These are phyloP conservation scores for Brachirus orientalis DNA, from an alignment of 2,113 vertebrate genomes.

Conservation along the genomic window DNA sequence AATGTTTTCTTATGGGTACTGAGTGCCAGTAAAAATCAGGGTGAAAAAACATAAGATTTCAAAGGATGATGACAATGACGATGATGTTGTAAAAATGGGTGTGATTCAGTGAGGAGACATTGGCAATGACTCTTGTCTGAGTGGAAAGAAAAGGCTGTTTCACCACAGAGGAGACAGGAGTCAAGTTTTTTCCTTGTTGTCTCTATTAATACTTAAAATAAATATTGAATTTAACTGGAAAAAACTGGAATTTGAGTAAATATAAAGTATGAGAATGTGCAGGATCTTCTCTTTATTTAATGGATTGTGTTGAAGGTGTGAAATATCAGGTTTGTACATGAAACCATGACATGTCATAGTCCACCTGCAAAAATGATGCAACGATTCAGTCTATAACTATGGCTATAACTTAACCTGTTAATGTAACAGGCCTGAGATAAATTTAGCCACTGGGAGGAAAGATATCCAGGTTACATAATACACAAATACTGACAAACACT, in stretches of 20 bases:
- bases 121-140: conserved; percentile 17
- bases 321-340: background rate
- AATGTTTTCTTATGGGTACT: background rate
- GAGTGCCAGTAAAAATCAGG: no score
- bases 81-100: conserved; percentile 15
- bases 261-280: conserved; percentile 2
- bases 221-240: conserved; percentile 42
- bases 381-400: no score
- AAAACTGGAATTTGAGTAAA: conserved; percentile 22
- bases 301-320: background rate
- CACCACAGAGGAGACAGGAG: conserved; percentile 37
- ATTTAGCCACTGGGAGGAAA: no score
- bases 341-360: no score
- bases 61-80: background rate
- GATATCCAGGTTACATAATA: no score
- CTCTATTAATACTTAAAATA: conserved; percentile 40
- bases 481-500: no score
- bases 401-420: no score
- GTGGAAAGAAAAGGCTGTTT: conserved; percentile 47
- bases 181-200: conserved; percentile 39
- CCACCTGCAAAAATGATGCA: no score
- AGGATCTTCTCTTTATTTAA: background rate
- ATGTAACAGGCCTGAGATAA: no score
- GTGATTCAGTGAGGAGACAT: conserved; percentile 17
- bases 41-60: background rate